Conservation (phyloP, 2,797 vertebrate species). For the Chelon labrosus region DNA sequence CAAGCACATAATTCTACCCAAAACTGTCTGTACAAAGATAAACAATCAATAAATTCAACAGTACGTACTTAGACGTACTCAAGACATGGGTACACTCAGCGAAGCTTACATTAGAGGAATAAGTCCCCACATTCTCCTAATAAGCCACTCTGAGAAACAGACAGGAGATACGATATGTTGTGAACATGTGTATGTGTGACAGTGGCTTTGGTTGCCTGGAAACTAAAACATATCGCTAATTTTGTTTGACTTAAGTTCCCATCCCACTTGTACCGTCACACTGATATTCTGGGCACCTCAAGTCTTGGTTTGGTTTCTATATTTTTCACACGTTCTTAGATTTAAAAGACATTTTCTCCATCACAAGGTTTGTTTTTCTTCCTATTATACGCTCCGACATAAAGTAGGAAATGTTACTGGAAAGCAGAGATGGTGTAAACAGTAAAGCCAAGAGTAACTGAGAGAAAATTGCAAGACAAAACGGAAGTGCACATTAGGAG, state of each 20-base stretch:
- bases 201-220: conserved; percentile 33
- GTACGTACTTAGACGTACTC: not conserved
- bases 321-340: not conserved
- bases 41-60: not conserved
- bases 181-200: conserved; percentile 6
- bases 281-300: not conserved
- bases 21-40: not conserved
- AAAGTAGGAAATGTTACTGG: not conserved
- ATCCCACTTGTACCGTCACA: not conserved
- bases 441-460: not conserved
- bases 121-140: not conserved
- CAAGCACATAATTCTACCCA: conserved; percentile 4
- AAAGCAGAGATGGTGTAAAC: not conserved
- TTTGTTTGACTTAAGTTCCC: conserved; percentile 8
- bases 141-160: conserved; percentile 6
- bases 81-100: not conserved
- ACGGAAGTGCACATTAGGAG: too few species aligned
- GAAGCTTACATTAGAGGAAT: not conserved
- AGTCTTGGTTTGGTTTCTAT: not conserved
- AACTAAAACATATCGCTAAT: conserved; percentile 39
- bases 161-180: conserved; percentile 17
- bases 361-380: not conserved
- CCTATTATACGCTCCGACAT: not conserved
- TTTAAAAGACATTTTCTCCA: not conserved
- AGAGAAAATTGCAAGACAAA: not conserved